Conservation (phyloP, 2,113 vertebrate species). For the Tretioscincus oriximinensis region DNA sequence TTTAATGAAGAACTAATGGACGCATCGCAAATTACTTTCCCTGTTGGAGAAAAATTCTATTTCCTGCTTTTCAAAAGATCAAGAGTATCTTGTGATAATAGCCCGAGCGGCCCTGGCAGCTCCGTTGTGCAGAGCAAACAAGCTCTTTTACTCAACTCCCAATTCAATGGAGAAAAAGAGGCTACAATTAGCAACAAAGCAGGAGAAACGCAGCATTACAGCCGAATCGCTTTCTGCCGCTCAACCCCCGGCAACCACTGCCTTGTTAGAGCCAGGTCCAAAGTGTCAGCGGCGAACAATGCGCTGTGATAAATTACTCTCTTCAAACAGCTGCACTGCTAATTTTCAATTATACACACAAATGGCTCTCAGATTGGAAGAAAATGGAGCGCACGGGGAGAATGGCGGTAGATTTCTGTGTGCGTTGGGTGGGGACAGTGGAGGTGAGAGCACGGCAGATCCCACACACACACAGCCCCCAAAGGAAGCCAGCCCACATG, state of each 20-base stretch:
- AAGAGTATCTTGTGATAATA: slow-evolving; percentile 99
- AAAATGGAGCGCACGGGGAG: slow-evolving; percentile 91
- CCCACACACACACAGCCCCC: slow-evolving; percentile 17
- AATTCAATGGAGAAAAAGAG: slow-evolving; percentile 97
- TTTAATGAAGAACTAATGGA: slow-evolving; percentile 99
- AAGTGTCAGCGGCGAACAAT: slow-evolving; percentile 98
- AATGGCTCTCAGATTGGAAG: slow-evolving; percentile 95
- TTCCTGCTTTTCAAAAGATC: slow-evolving; percentile 99
- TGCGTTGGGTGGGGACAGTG: slow-evolving; percentile 83
- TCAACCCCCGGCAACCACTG: slow-evolving; percentile 88
- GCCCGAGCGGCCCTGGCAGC: slow-evolving; percentile 92
- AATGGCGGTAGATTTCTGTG: slow-evolving; percentile 83
- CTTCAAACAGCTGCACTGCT: slow-evolving; percentile 96
- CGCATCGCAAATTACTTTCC: slow-evolving; percentile 99
- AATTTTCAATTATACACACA: slow-evolving; percentile 99
- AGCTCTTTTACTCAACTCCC: slow-evolving; percentile 98
- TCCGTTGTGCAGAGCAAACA: slow-evolving; percentile 94
- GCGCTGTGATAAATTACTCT: slow-evolving; percentile 98
- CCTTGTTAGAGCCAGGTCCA: slow-evolving; percentile 95
- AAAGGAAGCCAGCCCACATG: slow-evolving; percentile 69
- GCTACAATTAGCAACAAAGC: slow-evolving; percentile 97
- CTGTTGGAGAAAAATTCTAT: slow-evolving; percentile 94
- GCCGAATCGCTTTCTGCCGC: slow-evolving; percentile 90
- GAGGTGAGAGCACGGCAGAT: slow-evolving; percentile 79
- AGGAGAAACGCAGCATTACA: slow-evolving; percentile 87